Conservation (phyloP, 2,888 invertebrate genomes). For the Aspidiotus rigidus region DNA sequence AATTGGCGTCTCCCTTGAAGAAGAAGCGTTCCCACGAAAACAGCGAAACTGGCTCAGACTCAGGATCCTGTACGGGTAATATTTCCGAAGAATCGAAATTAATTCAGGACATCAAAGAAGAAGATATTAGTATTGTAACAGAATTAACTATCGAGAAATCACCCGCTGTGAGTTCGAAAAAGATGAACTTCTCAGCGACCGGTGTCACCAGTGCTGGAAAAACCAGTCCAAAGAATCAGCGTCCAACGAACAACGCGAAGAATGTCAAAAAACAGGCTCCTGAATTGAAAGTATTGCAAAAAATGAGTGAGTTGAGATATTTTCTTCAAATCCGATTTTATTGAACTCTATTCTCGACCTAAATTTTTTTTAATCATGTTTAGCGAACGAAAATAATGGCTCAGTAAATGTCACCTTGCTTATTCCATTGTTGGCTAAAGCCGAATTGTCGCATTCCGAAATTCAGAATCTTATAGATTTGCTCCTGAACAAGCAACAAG, state of each 20-base stretch:
- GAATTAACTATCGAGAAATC: background rate
- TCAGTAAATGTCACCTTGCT: constrained; percentile 56
- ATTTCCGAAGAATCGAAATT: background rate
- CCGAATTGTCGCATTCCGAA: constrained; percentile 74
- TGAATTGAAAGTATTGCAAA: constrained; percentile 20
- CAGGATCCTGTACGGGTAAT: background rate
- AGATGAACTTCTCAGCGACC: background rate
- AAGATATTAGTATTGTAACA: background rate
- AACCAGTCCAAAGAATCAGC: constrained; percentile 17
- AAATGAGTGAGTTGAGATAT: constrained; percentile 15
- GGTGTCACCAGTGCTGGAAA: constrained; percentile 9
- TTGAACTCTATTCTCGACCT: background rate
- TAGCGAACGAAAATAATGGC: constrained; percentile 20
- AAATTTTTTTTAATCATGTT: background rate
- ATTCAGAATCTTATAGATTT: constrained; percentile 82
- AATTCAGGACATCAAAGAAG: background rate
- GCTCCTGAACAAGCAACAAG: constrained; percentile 69
- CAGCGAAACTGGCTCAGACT: background rate
- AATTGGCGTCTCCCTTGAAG: constrained; percentile 1
- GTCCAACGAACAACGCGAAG: background rate
- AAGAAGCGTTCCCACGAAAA: background rate
- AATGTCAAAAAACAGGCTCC: constrained; percentile 20
- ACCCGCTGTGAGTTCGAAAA: background rate
- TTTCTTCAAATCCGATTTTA: background rate
- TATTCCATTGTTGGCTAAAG: constrained; percentile 65